Conservation (phyloP, 2,797 vertebrate species). For the Anas bahamensis region DNA sequence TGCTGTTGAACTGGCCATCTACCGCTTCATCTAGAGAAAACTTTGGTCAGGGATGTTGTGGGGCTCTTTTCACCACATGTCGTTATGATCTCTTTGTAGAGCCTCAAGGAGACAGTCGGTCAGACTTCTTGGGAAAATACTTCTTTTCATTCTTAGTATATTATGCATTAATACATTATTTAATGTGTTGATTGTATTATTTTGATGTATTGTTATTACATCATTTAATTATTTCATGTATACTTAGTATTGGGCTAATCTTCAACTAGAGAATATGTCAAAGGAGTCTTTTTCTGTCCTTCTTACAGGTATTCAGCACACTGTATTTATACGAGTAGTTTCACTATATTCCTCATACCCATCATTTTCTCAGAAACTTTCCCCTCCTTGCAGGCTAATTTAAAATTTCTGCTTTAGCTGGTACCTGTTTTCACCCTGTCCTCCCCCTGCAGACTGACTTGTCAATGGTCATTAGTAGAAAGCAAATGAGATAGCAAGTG, state of each 20-base stretch:
- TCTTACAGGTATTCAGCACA: not conserved
- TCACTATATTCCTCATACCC: not conserved
- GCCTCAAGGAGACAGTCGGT: not conserved
- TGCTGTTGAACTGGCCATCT: not conserved
- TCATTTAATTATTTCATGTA: not conserved
- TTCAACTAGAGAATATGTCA: not conserved
- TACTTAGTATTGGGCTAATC: not conserved
- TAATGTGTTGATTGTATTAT: not conserved
- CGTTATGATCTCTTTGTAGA: accelerated
- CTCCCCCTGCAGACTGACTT: not conserved
- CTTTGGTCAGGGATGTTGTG: not conserved
- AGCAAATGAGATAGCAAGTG: not conserved
- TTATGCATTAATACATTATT: not conserved
- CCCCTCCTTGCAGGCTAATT: not conserved
- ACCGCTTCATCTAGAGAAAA: not conserved
- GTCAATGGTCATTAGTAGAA: not conserved
- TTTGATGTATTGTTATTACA: not conserved
- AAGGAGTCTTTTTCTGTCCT: not conserved
- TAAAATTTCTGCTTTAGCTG: not conserved
- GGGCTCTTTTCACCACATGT: not conserved
- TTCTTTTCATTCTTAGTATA: not conserved
- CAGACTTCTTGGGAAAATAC: not conserved
- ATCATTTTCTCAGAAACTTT: not conserved
- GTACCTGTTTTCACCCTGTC: not conserved
- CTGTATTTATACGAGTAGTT: not conserved